Conservation (phyloP, 2,888 invertebrate genomes). For the Baronia brevicornis region DNA sequence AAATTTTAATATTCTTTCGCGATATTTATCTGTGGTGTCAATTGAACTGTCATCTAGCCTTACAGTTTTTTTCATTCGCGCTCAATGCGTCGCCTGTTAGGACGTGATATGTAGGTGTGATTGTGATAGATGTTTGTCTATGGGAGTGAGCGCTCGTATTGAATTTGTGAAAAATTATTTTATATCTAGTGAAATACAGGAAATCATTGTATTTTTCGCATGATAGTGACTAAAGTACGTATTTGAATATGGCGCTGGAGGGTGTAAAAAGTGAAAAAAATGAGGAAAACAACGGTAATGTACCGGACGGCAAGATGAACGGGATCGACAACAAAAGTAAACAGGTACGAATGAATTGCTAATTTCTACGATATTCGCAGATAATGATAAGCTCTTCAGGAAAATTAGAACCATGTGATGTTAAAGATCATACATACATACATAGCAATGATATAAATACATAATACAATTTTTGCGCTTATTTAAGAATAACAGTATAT, state of each 20-base stretch:
- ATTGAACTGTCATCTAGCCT: conserved; percentile 6
- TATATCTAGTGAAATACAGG: conserved; percentile 43
- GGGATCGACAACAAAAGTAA: conserved; percentile 76
- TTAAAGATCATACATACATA: too few species aligned
- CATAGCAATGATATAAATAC: too few species aligned
- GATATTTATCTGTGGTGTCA: background rate
- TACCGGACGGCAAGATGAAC: conserved; percentile 71
- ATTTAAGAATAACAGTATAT: conserved; percentile 15
- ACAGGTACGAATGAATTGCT: conserved; percentile 58
- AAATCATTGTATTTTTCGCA: conserved; percentile 41
- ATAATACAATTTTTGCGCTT: conserved; percentile 4
- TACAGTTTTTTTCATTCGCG: conserved; percentile 54
- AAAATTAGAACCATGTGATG: conserved; percentile 5
- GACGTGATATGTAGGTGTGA: conserved; percentile 31
- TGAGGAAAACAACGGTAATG: conserved; percentile 70
- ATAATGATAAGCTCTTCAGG: conserved; percentile 16
- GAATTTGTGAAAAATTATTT: conserved; percentile 53
- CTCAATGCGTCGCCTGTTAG: conserved; percentile 57
- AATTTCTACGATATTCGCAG: conserved; percentile 34
- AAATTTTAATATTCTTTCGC: background rate
- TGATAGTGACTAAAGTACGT: conserved; percentile 67
- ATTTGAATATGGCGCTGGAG: conserved; percentile 69
- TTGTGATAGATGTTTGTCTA: conserved; percentile 47
- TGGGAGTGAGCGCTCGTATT: conserved; percentile 62
- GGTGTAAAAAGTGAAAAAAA: conserved; percentile 73